Base-by-base conservation (phyloP, 1,140 invertebrate species). In the Teleopsis dalmanni region DNA sequence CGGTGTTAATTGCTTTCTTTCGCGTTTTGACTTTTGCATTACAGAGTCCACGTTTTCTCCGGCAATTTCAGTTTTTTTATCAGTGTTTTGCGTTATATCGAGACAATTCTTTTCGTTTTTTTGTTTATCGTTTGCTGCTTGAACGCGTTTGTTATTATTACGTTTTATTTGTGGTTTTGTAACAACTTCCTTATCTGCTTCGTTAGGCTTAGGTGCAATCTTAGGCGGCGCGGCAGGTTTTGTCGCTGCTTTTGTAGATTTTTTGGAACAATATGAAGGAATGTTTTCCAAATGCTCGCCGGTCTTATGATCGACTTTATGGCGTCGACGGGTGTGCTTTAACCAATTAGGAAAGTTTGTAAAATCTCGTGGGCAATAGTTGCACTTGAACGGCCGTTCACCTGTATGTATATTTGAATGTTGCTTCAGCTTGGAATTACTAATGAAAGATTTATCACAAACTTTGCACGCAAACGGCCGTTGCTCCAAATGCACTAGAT, bases 341-440 rank as follows among this genome's bases (percentile, higher is more conserved):
- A 77, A 57, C 71, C 76, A 77, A 59, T 79, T 79, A 2, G 75
- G 73, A 58, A 75, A 76, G 50, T 77, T 74, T 6, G 75, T 77
- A 56, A 80, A 79, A 40, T 71, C 72, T 3, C 73, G 71, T 29
- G 75, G 66, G 54, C 78, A 80, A 56, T 75, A 76, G 51, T 73
- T 73, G 57, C 78, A 80, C 46, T 71, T 74, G 48, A 73, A 77
- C 0, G 77, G 76, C 7, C 74, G 60, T 58, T 74, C 73, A 3
- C 75, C 66, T 2, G 74, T 77, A 54, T 80, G 78, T 33, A 76
- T 75, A 56, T 79, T 77, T 27, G 70, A 70, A 53, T 77, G 77
- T 59, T 79, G 73, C 62, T 76, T 76, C 22, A 77, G 58, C 55
- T 77, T 77, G 3, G 73, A 73, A 27, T 70, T 72, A 52, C 67